Evolutionary conservation across 2,888 invertebrate species (phyloP), one percentile per base, ranked within the genome.

Genomic region (Saturnia japonica): DNA sequence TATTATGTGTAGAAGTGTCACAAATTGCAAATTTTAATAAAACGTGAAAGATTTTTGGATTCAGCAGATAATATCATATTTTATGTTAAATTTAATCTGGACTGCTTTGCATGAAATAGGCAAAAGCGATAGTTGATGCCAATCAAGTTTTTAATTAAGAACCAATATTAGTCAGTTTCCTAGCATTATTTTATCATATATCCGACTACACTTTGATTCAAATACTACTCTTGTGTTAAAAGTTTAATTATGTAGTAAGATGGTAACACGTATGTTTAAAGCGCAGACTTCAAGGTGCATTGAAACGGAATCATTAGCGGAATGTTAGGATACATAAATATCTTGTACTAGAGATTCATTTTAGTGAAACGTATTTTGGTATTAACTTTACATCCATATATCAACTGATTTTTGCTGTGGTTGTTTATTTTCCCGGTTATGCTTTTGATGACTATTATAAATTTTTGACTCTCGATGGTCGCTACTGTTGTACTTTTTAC

Each of bases 1-100:
- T 64, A 69, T 12, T 42, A 47, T 64, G 64, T 42, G 51, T 51
- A 28, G 57, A 25, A 60, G 57, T 60, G 25, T 60, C 25, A 60
- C 28, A 60, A 60, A 60, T 25, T 3, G 11, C 16, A 25, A 60
- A 60, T 60, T 60, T 60, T 60, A 60, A 28, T 25, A 60, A 54
- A 22, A 54, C 22, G 11, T 54, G n/a, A 22, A n/a, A 54, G 11
- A 8, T 22, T 22, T 22, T 54, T 54, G 22, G 22, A 54, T 22
- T 11, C n/a, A 22, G 54, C n/a, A n/a, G 51, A n/a, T 51, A n/a
- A 16, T n/a, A 3, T n/a, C n/a, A 3, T n/a, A n/a, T 51, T 51
- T n/a, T 51, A 1, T 1, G 51, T 51, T 16, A 4, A 54, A 22
- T 54, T 22, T 54, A 54, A 54, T 54, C 54, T 54, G 22, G 22